Evolutionary conservation across 2,888 invertebrate species (phyloP).

Genomic region (Meteorus colon): DNA sequence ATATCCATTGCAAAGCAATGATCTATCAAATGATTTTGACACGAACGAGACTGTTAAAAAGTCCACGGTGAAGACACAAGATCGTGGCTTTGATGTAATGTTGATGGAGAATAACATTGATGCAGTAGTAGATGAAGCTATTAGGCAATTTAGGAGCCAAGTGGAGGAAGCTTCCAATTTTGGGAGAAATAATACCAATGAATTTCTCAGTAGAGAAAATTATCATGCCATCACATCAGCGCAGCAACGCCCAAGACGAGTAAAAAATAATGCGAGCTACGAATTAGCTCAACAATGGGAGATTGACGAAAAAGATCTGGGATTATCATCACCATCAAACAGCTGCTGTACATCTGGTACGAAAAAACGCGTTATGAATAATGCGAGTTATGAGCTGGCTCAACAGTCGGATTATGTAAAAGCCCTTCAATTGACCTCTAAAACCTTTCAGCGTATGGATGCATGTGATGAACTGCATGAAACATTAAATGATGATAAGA

Average conservation of each 20-base stretch:
- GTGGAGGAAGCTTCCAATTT: conserved; percentile 58
- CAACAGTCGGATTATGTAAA: conserved; percentile 67
- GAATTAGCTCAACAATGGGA: conserved; percentile 68
- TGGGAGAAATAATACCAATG: conserved; percentile 36
- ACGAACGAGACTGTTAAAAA: conserved; percentile 21
- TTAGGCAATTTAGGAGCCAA: conserved; percentile 62
- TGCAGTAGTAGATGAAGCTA: conserved; percentile 64
- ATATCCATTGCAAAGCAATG: conserved; percentile 20
- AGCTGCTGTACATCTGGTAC: conserved; percentile 29
- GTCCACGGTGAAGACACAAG: conserved; percentile 69
- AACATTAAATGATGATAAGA: conserved; percentile 43
- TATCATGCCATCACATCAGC: conserved; percentile 36
- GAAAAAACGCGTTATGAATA: conserved; percentile 59
- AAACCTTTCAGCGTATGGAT: conserved; percentile 63
- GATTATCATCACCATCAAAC: conserved; percentile 33
- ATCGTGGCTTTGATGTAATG: conserved; percentile 62
- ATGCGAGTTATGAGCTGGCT: conserved; percentile 68
- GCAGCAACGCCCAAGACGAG: conserved; percentile 51
- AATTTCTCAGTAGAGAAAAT: conserved; percentile 48
- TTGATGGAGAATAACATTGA: conserved; percentile 67
- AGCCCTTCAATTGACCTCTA: conserved; percentile 54
- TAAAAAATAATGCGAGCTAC: conserved; percentile 70
- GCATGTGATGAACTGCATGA: conserved; percentile 68
- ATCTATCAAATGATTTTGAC: conserved; percentile 17
- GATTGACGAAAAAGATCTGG: conserved; percentile 57